Conservation (phyloP, 2,113 vertebrate species). For the Steatornis caripensis region DNA sequence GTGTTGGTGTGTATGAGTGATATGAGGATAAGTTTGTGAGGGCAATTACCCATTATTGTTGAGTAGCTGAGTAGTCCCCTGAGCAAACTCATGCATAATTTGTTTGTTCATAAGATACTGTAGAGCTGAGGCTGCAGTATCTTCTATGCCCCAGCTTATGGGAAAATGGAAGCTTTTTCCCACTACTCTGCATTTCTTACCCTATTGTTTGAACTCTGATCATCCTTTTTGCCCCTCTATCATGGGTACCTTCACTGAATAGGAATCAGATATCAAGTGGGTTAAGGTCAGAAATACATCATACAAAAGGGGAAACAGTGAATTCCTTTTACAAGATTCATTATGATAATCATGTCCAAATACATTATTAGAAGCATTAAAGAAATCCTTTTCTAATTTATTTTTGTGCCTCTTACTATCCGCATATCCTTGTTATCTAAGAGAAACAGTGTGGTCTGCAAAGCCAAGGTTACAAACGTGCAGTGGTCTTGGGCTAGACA, state of each 20-base stretch:
- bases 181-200: slow-evolving; percentile 49
- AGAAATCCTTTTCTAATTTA: slow-evolving; percentile 64
- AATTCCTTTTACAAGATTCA: slow-evolving; percentile 64
- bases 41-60: slow-evolving; percentile 76
- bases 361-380: slow-evolving; percentile 52
- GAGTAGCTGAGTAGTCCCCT: slow-evolving; percentile 69
- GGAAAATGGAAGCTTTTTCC: slow-evolving; percentile 58
- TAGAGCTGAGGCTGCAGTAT: slow-evolving; percentile 64
- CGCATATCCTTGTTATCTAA: slow-evolving; percentile 58
- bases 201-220: slow-evolving; percentile 66
- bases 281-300: slow-evolving; percentile 53
- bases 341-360: slow-evolving; percentile 64
- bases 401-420: slow-evolving; percentile 47
- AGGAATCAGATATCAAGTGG: slow-evolving; percentile 28
- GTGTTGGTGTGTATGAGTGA: slow-evolving; percentile 67
- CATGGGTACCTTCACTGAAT: neutral
- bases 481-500: slow-evolving; percentile 8
- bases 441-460: slow-evolving; percentile 41
- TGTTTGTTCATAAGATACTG: slow-evolving; percentile 73
- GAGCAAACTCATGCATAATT: slow-evolving; percentile 77
- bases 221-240: slow-evolving; percentile 43
- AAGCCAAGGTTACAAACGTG: slow-evolving; percentile 43
- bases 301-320: slow-evolving; percentile 16
- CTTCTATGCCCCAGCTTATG: slow-evolving; percentile 47
- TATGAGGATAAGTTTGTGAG: slow-evolving; percentile 69